Percentiles rank a stretch among this genome's conserved stretches.
These are phyloP conservation scores for Plestiodon gilberti DNA, from an alignment of 2,113 vertebrate species.

Conservation along the genomic window DNA sequence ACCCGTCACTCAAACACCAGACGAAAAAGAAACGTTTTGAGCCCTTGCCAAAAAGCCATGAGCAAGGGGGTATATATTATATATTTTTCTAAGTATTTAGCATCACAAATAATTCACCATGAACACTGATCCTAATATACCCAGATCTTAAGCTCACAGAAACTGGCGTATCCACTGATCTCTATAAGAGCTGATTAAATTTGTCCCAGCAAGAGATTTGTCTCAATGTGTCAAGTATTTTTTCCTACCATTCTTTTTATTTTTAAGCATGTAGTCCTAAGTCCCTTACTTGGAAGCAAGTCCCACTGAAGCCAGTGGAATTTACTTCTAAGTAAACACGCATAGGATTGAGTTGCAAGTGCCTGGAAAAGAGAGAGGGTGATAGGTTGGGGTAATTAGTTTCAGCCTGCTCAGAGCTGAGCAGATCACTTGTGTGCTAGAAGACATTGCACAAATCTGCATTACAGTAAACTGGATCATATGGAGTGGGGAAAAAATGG, in stretches of 20 bases:
- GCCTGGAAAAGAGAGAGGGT: background rate
- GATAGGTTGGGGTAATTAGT: background rate
- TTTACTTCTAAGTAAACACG: background rate
- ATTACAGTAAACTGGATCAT: background rate
- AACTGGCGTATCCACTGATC: background rate
- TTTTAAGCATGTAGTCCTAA: background rate
- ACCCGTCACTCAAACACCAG: too few relatives aligned
- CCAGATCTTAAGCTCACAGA: background rate
- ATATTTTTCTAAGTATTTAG: background rate
- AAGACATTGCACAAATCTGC: background rate
- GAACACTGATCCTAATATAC: background rate
- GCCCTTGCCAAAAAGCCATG: too few relatives aligned
- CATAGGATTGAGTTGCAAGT: background rate
- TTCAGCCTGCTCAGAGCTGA: background rate
- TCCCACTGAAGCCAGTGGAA: background rate
- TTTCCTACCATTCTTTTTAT: background rate
- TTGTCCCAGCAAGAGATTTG: background rate
- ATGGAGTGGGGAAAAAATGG: constrained; percentile 8
- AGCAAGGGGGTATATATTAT: too few relatives aligned
- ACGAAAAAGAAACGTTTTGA: too few relatives aligned
- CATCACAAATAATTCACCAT: background rate
- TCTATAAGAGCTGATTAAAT: rapidly evolving
- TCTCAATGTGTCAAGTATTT: background rate
- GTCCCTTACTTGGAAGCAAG: background rate
- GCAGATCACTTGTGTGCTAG: background rate